Conservation (phyloP, 2,888 invertebrate species). For the Hemicrepidius hirtus region DNA sequence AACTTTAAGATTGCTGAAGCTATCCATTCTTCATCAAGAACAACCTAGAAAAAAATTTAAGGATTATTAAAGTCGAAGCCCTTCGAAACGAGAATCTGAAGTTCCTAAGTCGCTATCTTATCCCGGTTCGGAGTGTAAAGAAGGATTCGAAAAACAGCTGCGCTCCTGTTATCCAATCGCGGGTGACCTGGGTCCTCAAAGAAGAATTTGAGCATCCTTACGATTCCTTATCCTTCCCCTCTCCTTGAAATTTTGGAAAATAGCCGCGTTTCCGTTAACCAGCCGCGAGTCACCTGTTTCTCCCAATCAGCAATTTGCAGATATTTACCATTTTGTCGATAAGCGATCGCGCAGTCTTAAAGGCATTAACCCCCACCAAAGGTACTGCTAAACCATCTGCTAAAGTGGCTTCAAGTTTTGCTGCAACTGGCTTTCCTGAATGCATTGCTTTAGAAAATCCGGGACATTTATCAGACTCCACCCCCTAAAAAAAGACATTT, state of each 20-base stretch:
- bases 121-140: too few species aligned
- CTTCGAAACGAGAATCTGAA: too few species aligned
- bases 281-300: too few species aligned
- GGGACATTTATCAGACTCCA: slow-evolving; percentile 93
- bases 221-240: too few species aligned
- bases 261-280: too few species aligned
- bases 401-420: slow-evolving; percentile 75
- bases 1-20: slow-evolving; percentile 78
- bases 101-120: not conserved
- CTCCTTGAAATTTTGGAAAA: too few species aligned
- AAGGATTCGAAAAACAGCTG: too few species aligned
- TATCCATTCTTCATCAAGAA: slow-evolving; percentile 79
- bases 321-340: slow-evolving; percentile 82
- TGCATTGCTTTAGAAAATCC: slow-evolving; percentile 83
- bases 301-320: too few species aligned
- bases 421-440: slow-evolving; percentile 74
- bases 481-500: slow-evolving; percentile 77
- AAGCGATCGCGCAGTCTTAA: slow-evolving; percentile 76
- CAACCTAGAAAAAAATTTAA: slow-evolving; percentile 69
- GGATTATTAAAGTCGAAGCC: too few species aligned
- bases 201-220: too few species aligned
- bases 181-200: too few species aligned
- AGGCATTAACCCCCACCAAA: slow-evolving; percentile 81
- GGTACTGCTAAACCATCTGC: slow-evolving; percentile 85
- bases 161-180: too few species aligned